Conservation (phyloP, 1,140 invertebrate genomes). For the Diorhabda sublineata region DNA sequence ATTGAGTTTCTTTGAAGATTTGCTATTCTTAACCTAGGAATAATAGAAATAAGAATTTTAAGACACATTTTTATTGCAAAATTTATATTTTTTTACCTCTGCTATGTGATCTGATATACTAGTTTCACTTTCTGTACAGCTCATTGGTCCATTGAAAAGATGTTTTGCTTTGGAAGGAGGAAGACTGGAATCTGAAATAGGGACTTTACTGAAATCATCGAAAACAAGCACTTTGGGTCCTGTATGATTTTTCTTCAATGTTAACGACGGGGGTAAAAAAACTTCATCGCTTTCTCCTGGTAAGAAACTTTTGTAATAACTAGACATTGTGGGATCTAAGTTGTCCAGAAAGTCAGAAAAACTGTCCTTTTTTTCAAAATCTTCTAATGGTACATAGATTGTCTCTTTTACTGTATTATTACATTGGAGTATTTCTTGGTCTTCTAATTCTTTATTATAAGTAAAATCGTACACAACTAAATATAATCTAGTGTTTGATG, state of each 20-base stretch:
- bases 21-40: constrained; percentile 36
- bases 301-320: constrained; percentile 43
- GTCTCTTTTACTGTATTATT: background rate
- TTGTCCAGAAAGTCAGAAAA: constrained; percentile 16
- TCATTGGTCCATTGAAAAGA: constrained; percentile 31
- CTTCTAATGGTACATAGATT: background rate
- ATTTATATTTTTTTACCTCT: constrained; percentile 20
- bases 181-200: too few relatives aligned
- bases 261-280: constrained; percentile 37
- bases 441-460: constrained; percentile 45
- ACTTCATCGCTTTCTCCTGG: constrained; percentile 44
- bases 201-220: constrained; percentile 26
- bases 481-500: constrained; percentile 46
- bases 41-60: background rate
- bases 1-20: constrained; percentile 39
- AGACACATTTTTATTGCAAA: too few relatives aligned
- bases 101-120: constrained; percentile 46
- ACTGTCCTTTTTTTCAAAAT: constrained; percentile 13
- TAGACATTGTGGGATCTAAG: constrained; percentile 19
- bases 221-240: constrained; percentile 36
- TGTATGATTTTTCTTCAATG: constrained; percentile 25
- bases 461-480: constrained; percentile 57
- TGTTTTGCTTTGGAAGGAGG: too few relatives aligned
- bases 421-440: constrained; percentile 3
- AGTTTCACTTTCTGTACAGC: constrained; percentile 26